These are phyloP conservation scores for Saguinus midas DNA, from an alignment of 2,113 vertebrate species.

Conservation along the genomic window DNA sequence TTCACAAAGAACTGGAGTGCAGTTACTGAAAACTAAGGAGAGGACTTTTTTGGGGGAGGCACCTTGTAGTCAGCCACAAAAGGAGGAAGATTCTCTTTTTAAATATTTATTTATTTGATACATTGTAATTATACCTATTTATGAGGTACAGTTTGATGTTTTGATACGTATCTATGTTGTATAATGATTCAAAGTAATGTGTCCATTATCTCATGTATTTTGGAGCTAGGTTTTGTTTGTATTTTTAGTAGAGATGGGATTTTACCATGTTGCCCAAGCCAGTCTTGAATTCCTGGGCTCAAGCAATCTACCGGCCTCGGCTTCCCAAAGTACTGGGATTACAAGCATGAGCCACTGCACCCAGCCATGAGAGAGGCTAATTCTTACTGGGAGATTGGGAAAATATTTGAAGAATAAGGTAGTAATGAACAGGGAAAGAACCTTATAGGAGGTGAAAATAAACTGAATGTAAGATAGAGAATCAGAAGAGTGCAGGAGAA, in stretches of 20 bases:
- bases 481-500: neutral
- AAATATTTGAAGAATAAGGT: neutral
- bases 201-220: neutral
- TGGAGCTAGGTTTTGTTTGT: too few species aligned
- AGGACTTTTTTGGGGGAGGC: neutral
- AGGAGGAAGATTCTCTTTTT: neutral
- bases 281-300: too few species aligned
- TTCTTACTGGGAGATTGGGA: neutral
- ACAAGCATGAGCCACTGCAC: too few species aligned
- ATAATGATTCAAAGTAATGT: neutral
- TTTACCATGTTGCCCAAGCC: too few species aligned
- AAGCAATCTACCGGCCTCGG: too few species aligned
- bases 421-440: neutral
- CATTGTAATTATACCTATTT: neutral
- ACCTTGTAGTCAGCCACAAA: neutral
- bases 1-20: neutral
- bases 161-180: neutral
- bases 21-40: neutral
- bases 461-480: constrained; percentile 18
- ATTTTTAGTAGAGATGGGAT: too few species aligned
- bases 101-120: neutral
- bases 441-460: neutral
- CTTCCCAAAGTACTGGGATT: too few species aligned
- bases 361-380: neutral
- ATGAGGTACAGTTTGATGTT: neutral